Base-by-base conservation (phyloP, 2,797 vertebrate species). In the Acanthurus leucopareius region DNA sequence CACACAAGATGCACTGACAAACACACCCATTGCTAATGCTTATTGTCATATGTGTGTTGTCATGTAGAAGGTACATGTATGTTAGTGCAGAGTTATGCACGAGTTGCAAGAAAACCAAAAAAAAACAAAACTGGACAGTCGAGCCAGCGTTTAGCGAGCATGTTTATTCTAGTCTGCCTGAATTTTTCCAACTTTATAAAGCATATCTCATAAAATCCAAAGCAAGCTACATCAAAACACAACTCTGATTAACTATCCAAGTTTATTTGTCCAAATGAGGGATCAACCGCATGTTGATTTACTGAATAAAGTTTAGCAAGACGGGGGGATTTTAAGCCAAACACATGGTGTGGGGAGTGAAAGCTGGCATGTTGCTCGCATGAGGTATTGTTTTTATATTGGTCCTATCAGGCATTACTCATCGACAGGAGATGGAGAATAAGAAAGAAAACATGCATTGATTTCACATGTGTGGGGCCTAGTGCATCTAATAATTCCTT, bases 201-300 rank as follows among this genome's bases (percentile, higher is more conserved):
- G 44, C 56, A 68, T 77, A 83, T 79, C 73, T 53, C 42, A 7
- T 72, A 66, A 83, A 88, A 57, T 79, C 48, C 20, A 15, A 16
- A 49, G 35, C 68, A 52, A 65, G 70, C 66, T 79, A 74, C 86
- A 91, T 87, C 67, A 82, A 78, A 75, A 75, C 77, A 44, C 65
- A 67, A 77, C 73, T 79, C 65, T 76, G 85, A 91, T 75, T 72
- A 88, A 84, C 75, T 78, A 82, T 90, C 64, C 59, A 69, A 82
- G 73, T 69, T 87, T 77, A 93, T 88, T 92, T 79, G 81, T 85
- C 83, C 86, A 91, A 93, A 94, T 81, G 77, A 91, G 80, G 74
- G 84, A 87, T 91, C 79, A 83, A 84, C 72, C 73, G 28, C 84
- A 85, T 63, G 67, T 75, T 91, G 91, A 87, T 92, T 94, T 91